Base-by-base conservation (phyloP, 2,888 invertebrate genomes). In the Cepaea hortensis region DNA sequence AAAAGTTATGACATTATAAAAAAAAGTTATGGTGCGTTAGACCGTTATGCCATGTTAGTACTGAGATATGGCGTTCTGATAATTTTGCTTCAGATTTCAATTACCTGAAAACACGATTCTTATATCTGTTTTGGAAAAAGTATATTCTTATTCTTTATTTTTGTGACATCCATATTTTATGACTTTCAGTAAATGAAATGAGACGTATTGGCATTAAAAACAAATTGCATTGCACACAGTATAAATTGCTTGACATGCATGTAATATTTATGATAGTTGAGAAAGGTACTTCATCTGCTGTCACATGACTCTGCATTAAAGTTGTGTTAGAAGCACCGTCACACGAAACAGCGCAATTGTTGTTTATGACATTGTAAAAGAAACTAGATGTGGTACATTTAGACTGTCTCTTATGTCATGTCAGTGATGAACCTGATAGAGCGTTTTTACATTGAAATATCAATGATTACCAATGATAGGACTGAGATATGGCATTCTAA, bases 401-500 rank as follows among this genome's bases (percentile, higher is more conserved):
- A 35, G 35, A 35, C 35, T 35, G 35, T 35, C 35, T 35, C 35
- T 35, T 35, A 35, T 35, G 77, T 3, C 48, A 50, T 50, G 48
- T 77, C 48, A 50, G 2, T 77, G 50, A 77, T 50, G 77, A 77
- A 3, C 0, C 5, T 18, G 3, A 46, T 48, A 77, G 77, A 50
- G 50, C 48, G 0, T 77, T 48, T 77, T 77, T 18, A 4, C 4
- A 75, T 35, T 75, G 75, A 75, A 75, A 75, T 35, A 15, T 6
- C 0, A 4, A 35, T n/a, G 35, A 35, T 50, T 46, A 5, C 7
- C 20, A 77, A 77, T n/a, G 79, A 79, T 79, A 79, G 79, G 79
- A 79, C 79, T 79, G 79, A 79, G 79, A 79, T 79, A 3, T 79
- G 79, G 79, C 79, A 55, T 72, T 72, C 9, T 65, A 5, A 11